These are phyloP conservation scores for Actinopyga echinites DNA, from an alignment of 53 echinoderm and acorn worm species.

Conservation along the genomic window DNA sequence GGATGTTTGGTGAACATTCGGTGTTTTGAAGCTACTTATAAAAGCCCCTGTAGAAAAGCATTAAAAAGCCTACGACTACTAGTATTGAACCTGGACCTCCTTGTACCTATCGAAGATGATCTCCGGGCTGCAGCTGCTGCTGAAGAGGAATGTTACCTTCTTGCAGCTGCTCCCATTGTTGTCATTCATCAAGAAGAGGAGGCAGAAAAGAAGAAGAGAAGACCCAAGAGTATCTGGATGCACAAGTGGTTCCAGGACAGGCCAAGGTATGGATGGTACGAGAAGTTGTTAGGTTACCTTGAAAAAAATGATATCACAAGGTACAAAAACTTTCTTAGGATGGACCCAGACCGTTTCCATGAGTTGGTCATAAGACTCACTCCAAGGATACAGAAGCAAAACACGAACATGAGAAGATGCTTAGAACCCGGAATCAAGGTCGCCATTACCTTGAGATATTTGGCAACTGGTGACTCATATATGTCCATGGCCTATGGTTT, in stretches of 20 bases:
- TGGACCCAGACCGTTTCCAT: constrained; percentile 38
- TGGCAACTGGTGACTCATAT: constrained; percentile 25
- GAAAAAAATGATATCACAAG: neutral
- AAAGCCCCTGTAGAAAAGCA: too few relatives aligned
- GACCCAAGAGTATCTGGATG: neutral
- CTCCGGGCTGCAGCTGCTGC: neutral
- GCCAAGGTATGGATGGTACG: neutral
- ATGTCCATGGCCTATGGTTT: constrained; percentile 12
- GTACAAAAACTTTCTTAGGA: constrained; percentile 38
- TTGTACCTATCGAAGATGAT: too few relatives aligned
- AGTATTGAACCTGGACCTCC: too few relatives aligned
- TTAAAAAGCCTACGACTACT: too few relatives aligned
- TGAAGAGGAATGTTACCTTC: neutral
- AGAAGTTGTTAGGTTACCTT: neutral
- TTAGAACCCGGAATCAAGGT: constrained; percentile 31
- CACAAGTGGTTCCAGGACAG: constrained; percentile 6
- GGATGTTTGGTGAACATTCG: too few relatives aligned
- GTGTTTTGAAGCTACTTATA: too few relatives aligned
- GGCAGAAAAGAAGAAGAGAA: neutral
- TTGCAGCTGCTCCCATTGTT: neutral
- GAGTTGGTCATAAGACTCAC: constrained; percentile 11
- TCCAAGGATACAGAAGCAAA: constrained; percentile 35
- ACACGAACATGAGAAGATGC: constrained; percentile 27
- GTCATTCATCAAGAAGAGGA: neutral
- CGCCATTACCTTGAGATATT: constrained; percentile 31